A percentile compares a stretch with the other conserved stretches of the same genome.
phyloP scores from a whole-genome alignment of 2,113 vertebrate species.

The Benitochromis conjunctus region DNA sequence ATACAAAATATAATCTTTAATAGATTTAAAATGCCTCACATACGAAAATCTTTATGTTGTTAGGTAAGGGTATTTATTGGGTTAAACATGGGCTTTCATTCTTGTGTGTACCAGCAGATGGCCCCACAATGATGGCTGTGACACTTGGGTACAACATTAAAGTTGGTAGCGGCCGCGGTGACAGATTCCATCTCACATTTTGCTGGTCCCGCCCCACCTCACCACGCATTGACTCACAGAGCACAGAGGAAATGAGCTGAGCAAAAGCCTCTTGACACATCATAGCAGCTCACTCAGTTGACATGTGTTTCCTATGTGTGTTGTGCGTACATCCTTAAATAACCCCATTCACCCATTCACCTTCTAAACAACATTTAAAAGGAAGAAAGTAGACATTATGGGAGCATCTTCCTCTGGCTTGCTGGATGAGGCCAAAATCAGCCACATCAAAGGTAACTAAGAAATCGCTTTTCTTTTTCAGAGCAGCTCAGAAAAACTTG shows the following conservation, averaged over 20 bases:
- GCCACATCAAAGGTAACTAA: conserved; percentile 52
- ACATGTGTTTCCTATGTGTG: neutral
- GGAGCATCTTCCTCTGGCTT: conserved; percentile 61
- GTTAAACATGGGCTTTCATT: neutral
- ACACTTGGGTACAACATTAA: neutral
- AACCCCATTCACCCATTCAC: neutral
- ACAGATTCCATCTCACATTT: neutral
- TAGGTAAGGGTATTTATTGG: neutral
- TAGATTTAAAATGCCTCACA: neutral
- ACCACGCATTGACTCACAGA: conserved; percentile 3
- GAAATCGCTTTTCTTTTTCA: neutral
- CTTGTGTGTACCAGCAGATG: conserved; percentile 28
- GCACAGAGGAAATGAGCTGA: conserved; percentile 47
- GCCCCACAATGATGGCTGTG: neutral
- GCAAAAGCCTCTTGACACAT: conserved; percentile 6
- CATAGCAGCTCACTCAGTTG: neutral
- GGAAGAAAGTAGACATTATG: conserved; percentile 17
- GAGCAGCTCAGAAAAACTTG: neutral
- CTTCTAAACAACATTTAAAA: neutral
- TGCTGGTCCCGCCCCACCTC: conserved; percentile 1
- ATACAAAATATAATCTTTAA: neutral
- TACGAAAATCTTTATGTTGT: neutral
- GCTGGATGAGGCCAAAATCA: conserved; percentile 56
- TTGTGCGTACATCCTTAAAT: neutral
- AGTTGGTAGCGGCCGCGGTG: neutral